These are phyloP conservation scores for Chelonia mydas DNA, from an alignment of 2,797 vertebrate genomes.

Conservation along the genomic window DNA sequence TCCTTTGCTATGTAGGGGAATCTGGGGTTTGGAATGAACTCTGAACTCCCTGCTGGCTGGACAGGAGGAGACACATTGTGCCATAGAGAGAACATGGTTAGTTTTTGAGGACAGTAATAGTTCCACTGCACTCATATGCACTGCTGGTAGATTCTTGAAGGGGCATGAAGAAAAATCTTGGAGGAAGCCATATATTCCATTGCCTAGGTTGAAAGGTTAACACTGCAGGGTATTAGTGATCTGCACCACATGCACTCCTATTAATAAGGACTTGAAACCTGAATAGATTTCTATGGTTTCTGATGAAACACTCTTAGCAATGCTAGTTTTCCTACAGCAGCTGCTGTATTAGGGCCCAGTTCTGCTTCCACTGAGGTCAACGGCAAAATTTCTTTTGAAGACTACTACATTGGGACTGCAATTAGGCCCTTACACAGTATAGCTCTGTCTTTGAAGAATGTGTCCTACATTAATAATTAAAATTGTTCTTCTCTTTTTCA, in stretches of 20 bases:
- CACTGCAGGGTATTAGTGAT: background rate
- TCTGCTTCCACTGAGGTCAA: background rate
- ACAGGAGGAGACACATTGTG: background rate
- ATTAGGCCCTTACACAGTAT: rapidly evolving
- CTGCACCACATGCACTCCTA: background rate
- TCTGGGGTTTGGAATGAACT: background rate
- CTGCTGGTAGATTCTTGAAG: background rate
- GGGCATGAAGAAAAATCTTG: background rate
- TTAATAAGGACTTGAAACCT: constrained; percentile 5
- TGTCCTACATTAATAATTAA: background rate
- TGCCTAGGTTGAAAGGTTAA: background rate
- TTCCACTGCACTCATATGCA: background rate
- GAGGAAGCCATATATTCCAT: constrained; percentile 12
- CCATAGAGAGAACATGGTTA: rapidly evolving
- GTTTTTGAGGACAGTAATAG: background rate
- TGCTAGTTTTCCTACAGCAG: constrained; percentile 32
- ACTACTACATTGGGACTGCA: background rate
- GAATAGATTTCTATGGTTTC: background rate
- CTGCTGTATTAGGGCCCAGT: background rate
- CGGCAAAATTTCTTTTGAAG: background rate
- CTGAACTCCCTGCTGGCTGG: background rate
- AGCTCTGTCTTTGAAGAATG: background rate
- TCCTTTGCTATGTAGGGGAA: background rate
- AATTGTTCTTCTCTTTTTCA: background rate
- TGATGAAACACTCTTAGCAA: constrained; percentile 39